A percentile compares a stretch with the other conserved stretches of the same genome.
These are phyloP conservation scores for Siphlonurus alternatus DNA, from an alignment of 2,888 invertebrate genomes.

Conservation along the genomic window DNA sequence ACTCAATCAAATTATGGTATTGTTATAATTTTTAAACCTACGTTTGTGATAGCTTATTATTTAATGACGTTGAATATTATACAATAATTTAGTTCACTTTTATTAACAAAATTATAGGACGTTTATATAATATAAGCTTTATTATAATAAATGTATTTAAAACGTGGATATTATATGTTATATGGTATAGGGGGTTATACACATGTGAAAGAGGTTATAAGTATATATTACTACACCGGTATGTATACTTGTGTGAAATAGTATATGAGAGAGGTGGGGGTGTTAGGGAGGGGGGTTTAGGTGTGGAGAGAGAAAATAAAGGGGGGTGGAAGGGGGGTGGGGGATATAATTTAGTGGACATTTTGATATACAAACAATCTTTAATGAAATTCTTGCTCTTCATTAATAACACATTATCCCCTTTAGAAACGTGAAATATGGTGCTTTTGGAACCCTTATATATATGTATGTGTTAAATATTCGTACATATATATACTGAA, in stretches of 20 bases:
- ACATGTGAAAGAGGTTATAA: background rate
- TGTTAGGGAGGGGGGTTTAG: slow-evolving; percentile 23
- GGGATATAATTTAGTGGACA: slow-evolving; percentile 38
- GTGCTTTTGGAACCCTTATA: background rate
- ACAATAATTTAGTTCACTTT: no score
- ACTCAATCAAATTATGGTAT: no score
- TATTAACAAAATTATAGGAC: no score
- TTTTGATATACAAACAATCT: slow-evolving; percentile 43
- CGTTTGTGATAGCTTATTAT: no score
- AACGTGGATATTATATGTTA: no score
- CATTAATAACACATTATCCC: slow-evolving; percentile 44
- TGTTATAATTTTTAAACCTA: no score
- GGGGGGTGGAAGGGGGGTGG: slow-evolving; percentile 11
- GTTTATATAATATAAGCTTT: no score
- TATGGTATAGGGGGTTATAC: no score
- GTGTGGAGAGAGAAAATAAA: slow-evolving; percentile 12
- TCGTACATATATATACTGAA: background rate
- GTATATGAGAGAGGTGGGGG: slow-evolving; percentile 6
- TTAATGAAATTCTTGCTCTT: slow-evolving; percentile 49
- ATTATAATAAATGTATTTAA: no score
- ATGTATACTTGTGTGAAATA: background rate
- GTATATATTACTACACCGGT: background rate
- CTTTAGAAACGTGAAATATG: slow-evolving; percentile 6
- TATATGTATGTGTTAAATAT: background rate
- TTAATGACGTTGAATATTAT: no score